phyloP scores from a whole-genome alignment of 2,888 invertebrate species.

The Oscheius sp. region DNA sequence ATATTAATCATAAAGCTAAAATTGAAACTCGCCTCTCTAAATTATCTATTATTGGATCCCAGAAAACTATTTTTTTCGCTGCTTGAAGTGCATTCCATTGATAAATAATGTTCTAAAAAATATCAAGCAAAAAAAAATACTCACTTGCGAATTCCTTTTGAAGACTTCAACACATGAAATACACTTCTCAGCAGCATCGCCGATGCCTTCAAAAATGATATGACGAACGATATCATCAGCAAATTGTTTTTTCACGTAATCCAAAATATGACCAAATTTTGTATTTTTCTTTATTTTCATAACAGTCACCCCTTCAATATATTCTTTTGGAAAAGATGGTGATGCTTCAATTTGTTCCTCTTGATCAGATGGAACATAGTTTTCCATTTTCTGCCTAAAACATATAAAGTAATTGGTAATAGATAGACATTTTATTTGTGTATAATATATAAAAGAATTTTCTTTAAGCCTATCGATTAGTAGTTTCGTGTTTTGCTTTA shows the following conservation, averaged over 20 bases:
- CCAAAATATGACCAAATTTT: slow-evolving; percentile 25
- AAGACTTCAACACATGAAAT: slow-evolving; percentile 46
- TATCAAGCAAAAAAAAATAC: no score
- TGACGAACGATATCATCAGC: slow-evolving; percentile 13
- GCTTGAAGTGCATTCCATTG: slow-evolving; percentile 31
- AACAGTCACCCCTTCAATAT: slow-evolving; percentile 2
- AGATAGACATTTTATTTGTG: no score
- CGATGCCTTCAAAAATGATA: slow-evolving; percentile 39
- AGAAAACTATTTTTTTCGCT: slow-evolving; percentile 17
- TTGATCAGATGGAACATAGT: slow-evolving; percentile 28
- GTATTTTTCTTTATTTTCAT: slow-evolving; percentile 34
- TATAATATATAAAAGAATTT: no score
- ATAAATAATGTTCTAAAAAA: slow-evolving; percentile 28
- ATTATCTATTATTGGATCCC: slow-evolving; percentile 26
- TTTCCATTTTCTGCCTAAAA: no score
- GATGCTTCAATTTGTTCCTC: slow-evolving; percentile 21
- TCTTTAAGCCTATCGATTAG: no score
- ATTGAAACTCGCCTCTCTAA: slow-evolving; percentile 4
- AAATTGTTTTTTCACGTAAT: slow-evolving; percentile 24
- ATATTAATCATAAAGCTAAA: neutral
- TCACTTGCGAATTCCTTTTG: slow-evolving; percentile 28
- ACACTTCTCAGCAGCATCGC: slow-evolving; percentile 43
- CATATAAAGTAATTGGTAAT: no score
- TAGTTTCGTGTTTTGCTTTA: no score
- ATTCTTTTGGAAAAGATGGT: slow-evolving; percentile 24